These are phyloP conservation scores for Botia kubotai DNA, from an alignment of 2,797 vertebrate genomes.

Conservation along the genomic window DNA sequence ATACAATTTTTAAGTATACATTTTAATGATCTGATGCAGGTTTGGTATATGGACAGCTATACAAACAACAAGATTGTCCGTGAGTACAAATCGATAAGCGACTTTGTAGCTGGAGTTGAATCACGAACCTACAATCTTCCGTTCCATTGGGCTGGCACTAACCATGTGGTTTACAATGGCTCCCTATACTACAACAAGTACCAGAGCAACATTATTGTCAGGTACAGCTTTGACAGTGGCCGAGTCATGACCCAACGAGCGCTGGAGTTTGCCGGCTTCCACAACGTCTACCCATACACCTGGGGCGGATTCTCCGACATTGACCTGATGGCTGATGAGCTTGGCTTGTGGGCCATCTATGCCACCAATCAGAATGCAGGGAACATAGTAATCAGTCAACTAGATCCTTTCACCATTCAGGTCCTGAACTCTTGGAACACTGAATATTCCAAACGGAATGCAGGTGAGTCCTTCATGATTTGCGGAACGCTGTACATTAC, in stretches of 20 bases:
- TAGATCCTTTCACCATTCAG: slow-evolving; percentile 89
- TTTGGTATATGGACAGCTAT: slow-evolving; percentile 98
- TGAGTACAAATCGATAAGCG: slow-evolving; percentile 90
- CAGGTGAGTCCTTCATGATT: slow-evolving; percentile 98
- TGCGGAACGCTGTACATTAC: slow-evolving; percentile 95
- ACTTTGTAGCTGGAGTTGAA: slow-evolving; percentile 90
- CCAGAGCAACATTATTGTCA: slow-evolving; percentile 97
- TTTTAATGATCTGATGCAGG: slow-evolving; percentile 72
- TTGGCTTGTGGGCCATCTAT: slow-evolving; percentile 94
- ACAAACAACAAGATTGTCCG: slow-evolving; percentile 96
- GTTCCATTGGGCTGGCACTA: slow-evolving; percentile 97
- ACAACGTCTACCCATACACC: slow-evolving; percentile 95
- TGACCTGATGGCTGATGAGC: slow-evolving; percentile 95
- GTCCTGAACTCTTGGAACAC: slow-evolving; percentile 94
- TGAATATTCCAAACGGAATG: slow-evolving; percentile 94
- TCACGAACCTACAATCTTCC: slow-evolving; percentile 95
- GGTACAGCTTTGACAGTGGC: slow-evolving; percentile 92
- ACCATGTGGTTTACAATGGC: slow-evolving; percentile 77
- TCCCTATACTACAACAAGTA: slow-evolving; percentile 95
- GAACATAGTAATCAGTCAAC: slow-evolving; percentile 93
- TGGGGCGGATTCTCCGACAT: slow-evolving; percentile 98
- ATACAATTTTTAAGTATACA: too few relatives aligned
- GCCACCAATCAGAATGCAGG: slow-evolving; percentile 97
- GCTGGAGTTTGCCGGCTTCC: slow-evolving; percentile 93
- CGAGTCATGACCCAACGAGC: slow-evolving; percentile 89